These are phyloP conservation scores for Atlantisia rogersi DNA, from an alignment of 2,113 vertebrate genomes.

Conservation along the genomic window DNA sequence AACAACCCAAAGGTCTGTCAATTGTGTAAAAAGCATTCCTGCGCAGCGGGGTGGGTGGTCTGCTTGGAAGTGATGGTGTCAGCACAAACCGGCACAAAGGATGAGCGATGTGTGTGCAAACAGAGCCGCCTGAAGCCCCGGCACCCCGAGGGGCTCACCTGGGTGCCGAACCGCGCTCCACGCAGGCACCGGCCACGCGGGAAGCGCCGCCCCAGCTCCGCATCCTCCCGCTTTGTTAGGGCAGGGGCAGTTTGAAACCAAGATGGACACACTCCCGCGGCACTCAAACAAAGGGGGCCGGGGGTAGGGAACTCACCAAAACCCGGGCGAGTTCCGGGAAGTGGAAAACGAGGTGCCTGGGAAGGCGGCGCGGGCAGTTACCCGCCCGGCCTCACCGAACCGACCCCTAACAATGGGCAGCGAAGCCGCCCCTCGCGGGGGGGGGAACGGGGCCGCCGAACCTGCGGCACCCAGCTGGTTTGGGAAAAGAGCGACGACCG, in stretches of 20 bases:
- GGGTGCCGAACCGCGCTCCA: background rate
- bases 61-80: slow-evolving; percentile 44
- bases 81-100: slow-evolving; percentile 55
- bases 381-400: background rate
- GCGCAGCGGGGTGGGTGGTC: slow-evolving; percentile 77
- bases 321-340: rapidly evolving
- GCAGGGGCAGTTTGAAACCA: background rate
- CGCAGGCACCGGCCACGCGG: background rate
- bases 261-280: background rate
- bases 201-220: background rate
- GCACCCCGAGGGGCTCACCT: background rate
- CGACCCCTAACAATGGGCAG: background rate
- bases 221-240: background rate
- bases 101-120: slow-evolving; percentile 35
- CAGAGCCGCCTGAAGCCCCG: background rate
- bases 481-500: too few species aligned
- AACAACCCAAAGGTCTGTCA: slow-evolving; percentile 61
- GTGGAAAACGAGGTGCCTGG: background rate
- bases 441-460: background rate
- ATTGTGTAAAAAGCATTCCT: slow-evolving; percentile 69
- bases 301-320: background rate
- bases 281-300: background rate
- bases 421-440: background rate
- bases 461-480: too few species aligned
- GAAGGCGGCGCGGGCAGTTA: background rate